Evolutionary conservation across 2,888 invertebrate species (phyloP), one percentile per base, ranked within the genome.

Genomic region (Lissocephala sabroskyi): DNA sequence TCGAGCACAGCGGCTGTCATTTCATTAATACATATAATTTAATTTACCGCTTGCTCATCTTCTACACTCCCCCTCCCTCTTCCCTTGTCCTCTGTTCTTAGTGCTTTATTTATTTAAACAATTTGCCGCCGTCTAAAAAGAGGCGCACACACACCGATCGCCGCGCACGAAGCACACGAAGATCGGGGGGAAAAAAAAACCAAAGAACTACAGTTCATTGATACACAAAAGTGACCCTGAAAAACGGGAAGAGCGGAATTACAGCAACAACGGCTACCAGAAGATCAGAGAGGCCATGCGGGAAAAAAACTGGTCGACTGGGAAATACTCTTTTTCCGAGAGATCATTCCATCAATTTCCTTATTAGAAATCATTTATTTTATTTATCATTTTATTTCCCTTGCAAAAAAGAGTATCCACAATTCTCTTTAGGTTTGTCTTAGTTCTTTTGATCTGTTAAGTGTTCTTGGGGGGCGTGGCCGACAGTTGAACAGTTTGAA

Each of bases 61-160:
- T 6, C 16, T 35, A 14, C 16, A 23, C 23, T 23, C 3, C 23
- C 54, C 13, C 32, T 35, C 10, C 14, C 14, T 6, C 16, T 35
- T 35, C 16, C 16, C 10, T 35, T 37, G 11, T 29, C 60, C 54
- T 62, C 44, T 55, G 46, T 48, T 52, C 50, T 85, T 81, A 5
- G 3, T 23, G 52, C 55, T 63, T 59, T 65, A 75, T 78, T 68
- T 76, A 59, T 58, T 73, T 59, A 74, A 74, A 73, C 61, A 74
- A 59, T 74, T 73, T 57, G 58, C 49, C 58, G 54, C 50, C 48
- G 45, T 51, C 62, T 56, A 45, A 68, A 62, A 65, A 56, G 57
- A 56, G 14, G 33, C 33, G 16, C 33, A 48, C 11, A 52, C 35
- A 35, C 11, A 6, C 13, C 30, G 11, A n/a, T n/a, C n/a, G n/a